A percentile compares a stretch with the other conserved stretches of the same genome.
Evolutionary conservation across 2,113 vertebrate species (phyloP).

Genomic region (Hemiprocne comata): DNA sequence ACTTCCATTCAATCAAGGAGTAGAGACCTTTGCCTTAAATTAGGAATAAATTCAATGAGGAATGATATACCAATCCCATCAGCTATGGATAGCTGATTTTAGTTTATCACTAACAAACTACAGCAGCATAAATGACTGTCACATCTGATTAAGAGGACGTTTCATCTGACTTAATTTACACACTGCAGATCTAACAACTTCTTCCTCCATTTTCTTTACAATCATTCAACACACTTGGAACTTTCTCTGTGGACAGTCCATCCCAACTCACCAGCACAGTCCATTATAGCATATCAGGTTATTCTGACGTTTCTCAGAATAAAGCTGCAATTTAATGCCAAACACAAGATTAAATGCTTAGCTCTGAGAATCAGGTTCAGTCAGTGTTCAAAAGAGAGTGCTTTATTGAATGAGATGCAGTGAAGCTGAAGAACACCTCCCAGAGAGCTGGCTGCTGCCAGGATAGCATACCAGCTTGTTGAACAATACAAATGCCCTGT

Average conservation of each 20-base stretch:
- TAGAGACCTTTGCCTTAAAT: not conserved
- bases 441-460: not conserved
- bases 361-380: not conserved
- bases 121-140: not conserved
- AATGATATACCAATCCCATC: not conserved
- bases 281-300: not conserved
- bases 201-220: not conserved
- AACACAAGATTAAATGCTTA: conserved; percentile 3
- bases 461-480: not conserved
- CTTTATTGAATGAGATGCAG: conserved; percentile 19
- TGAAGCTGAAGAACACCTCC: not conserved
- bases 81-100: not conserved
- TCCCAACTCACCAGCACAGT: not conserved
- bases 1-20: not conserved
- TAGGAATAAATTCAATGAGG: not conserved
- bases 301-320: not conserved
- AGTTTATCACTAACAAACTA: conserved; percentile 12
- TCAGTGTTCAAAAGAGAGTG: not conserved
- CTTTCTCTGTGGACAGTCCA: not conserved
- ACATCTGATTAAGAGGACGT: not conserved
- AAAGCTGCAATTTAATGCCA: not conserved
- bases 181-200: not conserved
- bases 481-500: not conserved
- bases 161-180: not conserved
- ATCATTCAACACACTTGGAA: not conserved